Conservation (phyloP, 92 coral and sea anemone genomes). For the Muricea muricata region DNA sequence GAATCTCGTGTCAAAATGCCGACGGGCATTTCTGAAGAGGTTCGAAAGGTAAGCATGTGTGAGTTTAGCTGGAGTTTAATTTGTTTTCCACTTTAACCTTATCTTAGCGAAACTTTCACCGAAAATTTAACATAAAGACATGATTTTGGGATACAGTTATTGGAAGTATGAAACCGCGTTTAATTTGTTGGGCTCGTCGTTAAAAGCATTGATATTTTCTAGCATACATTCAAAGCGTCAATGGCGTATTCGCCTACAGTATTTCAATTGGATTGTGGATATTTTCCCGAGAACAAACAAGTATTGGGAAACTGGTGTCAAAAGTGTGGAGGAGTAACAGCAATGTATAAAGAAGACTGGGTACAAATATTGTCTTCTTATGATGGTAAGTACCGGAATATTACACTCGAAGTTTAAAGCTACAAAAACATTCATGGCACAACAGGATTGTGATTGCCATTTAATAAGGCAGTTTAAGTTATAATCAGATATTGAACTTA, state of each 20-base stretch:
- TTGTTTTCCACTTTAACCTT: neutral
- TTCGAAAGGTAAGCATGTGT: conserved; percentile 18
- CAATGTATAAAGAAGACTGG: conserved; percentile 33
- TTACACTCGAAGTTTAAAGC: too few species aligned
- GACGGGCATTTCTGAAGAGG: conserved; percentile 21
- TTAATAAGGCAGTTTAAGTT: too few species aligned
- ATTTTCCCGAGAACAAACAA: conserved; percentile 4
- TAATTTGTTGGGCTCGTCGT: too few species aligned
- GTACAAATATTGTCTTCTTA: neutral
- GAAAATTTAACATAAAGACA: too few species aligned
- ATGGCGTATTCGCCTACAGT: conserved; percentile 36
- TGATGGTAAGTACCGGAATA: neutral
- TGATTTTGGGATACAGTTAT: too few species aligned
- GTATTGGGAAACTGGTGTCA: conserved; percentile 22
- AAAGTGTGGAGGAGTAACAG: conserved; percentile 4
- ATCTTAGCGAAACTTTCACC: neutral
- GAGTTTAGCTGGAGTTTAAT: too few species aligned
- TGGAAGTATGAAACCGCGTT: too few species aligned
- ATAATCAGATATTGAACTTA: too few species aligned
- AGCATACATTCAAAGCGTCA: conserved; percentile 20
- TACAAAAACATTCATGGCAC: too few species aligned
- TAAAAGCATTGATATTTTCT: neutral
- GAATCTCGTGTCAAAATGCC: conserved; percentile 18
- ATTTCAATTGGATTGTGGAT: conserved; percentile 29
- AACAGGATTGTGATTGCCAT: too few species aligned